A percentile compares a stretch with the other conserved stretches of the same genome.
phyloP scores from a whole-genome alignment of 2,113 vertebrate genomes.

The Lophotis ruficrista region DNA sequence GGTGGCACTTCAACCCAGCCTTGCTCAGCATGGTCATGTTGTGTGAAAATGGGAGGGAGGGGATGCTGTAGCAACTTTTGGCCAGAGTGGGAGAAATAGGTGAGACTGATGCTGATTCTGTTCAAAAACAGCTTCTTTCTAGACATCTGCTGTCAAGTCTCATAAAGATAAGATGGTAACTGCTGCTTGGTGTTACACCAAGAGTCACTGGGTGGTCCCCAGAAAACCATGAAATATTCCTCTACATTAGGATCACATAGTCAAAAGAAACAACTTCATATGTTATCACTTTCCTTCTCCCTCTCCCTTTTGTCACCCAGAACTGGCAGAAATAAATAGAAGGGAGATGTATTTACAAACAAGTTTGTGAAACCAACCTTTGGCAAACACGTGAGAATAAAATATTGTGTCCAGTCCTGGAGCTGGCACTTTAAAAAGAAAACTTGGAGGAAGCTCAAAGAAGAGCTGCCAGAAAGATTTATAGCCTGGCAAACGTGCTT shows the following conservation, averaged over 20 bases:
- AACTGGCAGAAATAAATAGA: slow-evolving; percentile 4
- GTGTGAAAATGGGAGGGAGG: background rate
- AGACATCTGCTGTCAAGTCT: background rate
- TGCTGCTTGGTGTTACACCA: background rate
- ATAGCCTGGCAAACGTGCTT: background rate
- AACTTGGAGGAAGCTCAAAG: slow-evolving; percentile 30
- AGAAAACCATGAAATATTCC: background rate
- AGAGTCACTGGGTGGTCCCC: background rate
- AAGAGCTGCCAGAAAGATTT: slow-evolving; percentile 42
- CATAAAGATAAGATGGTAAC: background rate
- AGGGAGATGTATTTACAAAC: background rate
- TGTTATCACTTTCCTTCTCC: background rate
- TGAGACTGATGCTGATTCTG: background rate
- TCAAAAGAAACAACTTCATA: background rate
- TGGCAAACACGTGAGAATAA: background rate
- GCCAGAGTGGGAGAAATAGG: background rate
- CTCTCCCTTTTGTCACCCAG: slow-evolving; percentile 24
- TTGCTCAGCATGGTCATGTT: background rate
- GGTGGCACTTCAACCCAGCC: background rate
- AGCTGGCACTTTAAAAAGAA: slow-evolving; percentile 13
- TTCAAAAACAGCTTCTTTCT: background rate
- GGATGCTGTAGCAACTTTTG: background rate
- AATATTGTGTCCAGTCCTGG: background rate
- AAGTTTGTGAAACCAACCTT: background rate
- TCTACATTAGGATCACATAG: background rate